Base-by-base conservation (phyloP, 2,113 vertebrate species). In the Aleadryas rufinucha region DNA sequence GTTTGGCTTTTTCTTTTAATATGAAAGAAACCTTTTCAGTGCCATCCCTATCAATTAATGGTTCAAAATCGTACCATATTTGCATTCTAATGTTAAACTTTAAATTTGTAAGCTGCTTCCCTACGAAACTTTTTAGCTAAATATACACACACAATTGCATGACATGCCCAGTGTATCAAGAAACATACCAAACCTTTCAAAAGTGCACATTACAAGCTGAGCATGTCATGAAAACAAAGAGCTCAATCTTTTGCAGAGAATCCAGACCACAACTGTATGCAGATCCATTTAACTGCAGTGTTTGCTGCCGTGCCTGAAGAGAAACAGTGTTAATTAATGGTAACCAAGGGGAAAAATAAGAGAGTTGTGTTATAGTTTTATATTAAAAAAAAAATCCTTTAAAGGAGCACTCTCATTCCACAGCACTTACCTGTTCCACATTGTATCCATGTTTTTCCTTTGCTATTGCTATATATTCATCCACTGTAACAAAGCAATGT, bases 391-490 rank as follows among this genome's bases (percentile, higher is more conserved):
- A n/a, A 83, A 50, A 33, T 26, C 60, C 79, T 86, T 93, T 86
- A 94, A 86, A 90, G n/a, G 50, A 95, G 74, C 37, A 52, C 42
- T 89, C 68, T 93, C 47, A 33, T 95, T 84, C 74, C 72, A 83
- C 8, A 78, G 70, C 70, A 96, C 96, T 93, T 97, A 99, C 99
- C 99, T 99, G 99, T 97, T 99, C 99, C 93, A 99, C 99, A 76
- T 99, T 99, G 98, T 99, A 99, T 89, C 99, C 99, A 80, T 99
- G 99, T 84, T 99, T 99, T 98, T 99, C 99, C 97, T 99, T 99
- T 92, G 99, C 99, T 92, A 99, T 99, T 60, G 99, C 99, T 97
- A 99, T 99, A 95, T 99, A 99, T 94, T 99, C 99, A 91, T 99
- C 99, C 98, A 99, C 99, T 99, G 98, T 42, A 98, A 98, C 53